Conservation (phyloP, 2,888 invertebrate species). For the Halictus quadricinctus region DNA sequence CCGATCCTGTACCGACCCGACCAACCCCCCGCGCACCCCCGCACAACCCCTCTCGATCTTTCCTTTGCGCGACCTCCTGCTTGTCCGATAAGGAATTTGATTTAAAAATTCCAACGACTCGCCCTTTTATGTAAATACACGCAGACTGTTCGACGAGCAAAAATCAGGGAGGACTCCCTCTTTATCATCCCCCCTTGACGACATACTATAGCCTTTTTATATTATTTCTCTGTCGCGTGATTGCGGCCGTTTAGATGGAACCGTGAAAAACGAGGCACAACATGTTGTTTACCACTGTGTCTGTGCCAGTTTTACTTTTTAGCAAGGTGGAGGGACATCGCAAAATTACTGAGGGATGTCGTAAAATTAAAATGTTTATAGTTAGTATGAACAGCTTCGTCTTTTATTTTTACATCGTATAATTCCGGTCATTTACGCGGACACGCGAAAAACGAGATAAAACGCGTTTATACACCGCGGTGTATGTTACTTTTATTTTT, state of each 20-base stretch:
- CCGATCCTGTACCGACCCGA: slow-evolving; percentile 28
- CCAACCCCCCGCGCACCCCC: neutral
- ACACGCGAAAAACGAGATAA: no score
- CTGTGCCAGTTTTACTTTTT: neutral
- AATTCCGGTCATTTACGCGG: neutral
- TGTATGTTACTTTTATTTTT: no score
- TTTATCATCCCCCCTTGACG: slow-evolving; percentile 8
- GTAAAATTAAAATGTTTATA: neutral
- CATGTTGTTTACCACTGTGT: neutral
- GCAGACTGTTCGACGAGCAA: slow-evolving; percentile 71
- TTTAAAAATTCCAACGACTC: slow-evolving; percentile 79
- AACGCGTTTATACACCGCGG: no score
- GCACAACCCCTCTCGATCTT: slow-evolving; percentile 33
- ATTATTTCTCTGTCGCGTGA: slow-evolving; percentile 8
- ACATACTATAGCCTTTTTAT: slow-evolving; percentile 4
- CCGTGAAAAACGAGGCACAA: neutral
- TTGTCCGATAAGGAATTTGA: slow-evolving; percentile 80
- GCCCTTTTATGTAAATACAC: slow-evolving; percentile 78
- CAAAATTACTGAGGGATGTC: neutral
- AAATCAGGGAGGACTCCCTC: slow-evolving; percentile 62
- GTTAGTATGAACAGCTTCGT: neutral
- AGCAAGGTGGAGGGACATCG: neutral
- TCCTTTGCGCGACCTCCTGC: slow-evolving; percentile 64
- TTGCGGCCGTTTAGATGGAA: neutral
- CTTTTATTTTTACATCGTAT: neutral